Base-by-base conservation (phyloP, 2,113 vertebrate species). In the Equus quagga region DNA sequence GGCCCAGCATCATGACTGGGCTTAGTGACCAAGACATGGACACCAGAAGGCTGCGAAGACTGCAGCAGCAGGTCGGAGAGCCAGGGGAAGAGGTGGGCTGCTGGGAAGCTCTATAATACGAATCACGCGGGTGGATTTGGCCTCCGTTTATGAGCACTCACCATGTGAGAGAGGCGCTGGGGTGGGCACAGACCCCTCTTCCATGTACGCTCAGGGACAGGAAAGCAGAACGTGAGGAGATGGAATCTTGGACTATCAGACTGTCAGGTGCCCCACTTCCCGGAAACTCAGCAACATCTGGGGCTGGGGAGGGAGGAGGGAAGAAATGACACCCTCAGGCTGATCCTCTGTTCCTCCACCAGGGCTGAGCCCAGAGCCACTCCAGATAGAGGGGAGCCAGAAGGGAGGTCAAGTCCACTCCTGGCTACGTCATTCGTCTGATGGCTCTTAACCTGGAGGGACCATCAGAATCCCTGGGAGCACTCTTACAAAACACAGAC, bases 111-210 rank as follows among this genome's bases (percentile, higher is more conserved):
- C 36, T 11, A 3, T 1, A 78, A 19, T 12, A 6, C 0, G 21
- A 46, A 58, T 14, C 36, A 3, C 1, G 4, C 26, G 21, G 15
- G 1, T 1, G 41, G 60, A 64, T 23, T 13, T 1, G 21, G 69
- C 19, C 31, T 31, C 21, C 0, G 2, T 15, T 56, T 15, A 8
- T 15, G 11, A 41, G 18, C 3, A 0, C 31, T 33, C 23, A 46
- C 28, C 24, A 0, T 0, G n/a, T 3, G 33, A 51, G 41, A 41
- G 36, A 41, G 36, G 36, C 13, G 31, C 4, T 3, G 0, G 0
- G 4, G 49, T 14, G 56, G 33, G 19, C 54, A n/a, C 28, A 41
- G 15, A 70, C 24, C 70, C 60, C 54, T 60, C 24, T 8, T 6
- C 17, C 54, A 36, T 3, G 36, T 31, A 10, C 2, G 21, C n/a